Percentiles rank a stretch among this genome's conserved stretches.
Conservation (phyloP, 1,140 invertebrate genomes). For the Mactra quadrangularis region DNA sequence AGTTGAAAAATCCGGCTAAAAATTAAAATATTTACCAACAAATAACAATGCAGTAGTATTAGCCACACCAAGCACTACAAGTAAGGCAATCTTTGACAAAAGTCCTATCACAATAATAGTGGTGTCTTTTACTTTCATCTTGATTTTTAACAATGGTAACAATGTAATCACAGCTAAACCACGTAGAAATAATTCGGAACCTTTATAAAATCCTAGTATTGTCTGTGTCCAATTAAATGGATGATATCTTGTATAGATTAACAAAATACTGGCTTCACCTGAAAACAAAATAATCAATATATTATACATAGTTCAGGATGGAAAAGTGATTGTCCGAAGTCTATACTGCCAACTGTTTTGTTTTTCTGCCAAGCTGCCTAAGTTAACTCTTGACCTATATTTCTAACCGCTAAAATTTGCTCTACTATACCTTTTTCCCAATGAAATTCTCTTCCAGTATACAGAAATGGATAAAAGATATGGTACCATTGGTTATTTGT, state of each 20-base stretch:
- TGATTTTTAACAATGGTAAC: slow-evolving; percentile 76
- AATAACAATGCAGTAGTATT: slow-evolving; percentile 79
- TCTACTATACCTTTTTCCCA: too few relatives aligned
- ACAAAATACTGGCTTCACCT: slow-evolving; percentile 82
- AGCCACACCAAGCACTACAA: slow-evolving; percentile 81
- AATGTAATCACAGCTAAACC: slow-evolving; percentile 80
- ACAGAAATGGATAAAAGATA: too few relatives aligned
- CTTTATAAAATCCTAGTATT: slow-evolving; percentile 83
- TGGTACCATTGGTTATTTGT: too few relatives aligned
- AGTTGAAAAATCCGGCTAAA: too few relatives aligned
- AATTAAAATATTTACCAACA: too few relatives aligned
- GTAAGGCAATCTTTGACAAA: slow-evolving; percentile 79
- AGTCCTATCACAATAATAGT: slow-evolving; percentile 81
- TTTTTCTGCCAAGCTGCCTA: too few relatives aligned
- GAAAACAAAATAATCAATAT: slow-evolving; percentile 59
- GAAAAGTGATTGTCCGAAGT: too few relatives aligned
- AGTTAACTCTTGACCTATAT: too few relatives aligned
- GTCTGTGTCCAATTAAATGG: slow-evolving; percentile 82
- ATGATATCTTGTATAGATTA: slow-evolving; percentile 66
- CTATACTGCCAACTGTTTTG: too few relatives aligned
- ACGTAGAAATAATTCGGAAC: slow-evolving; percentile 81
- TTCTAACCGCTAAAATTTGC: too few relatives aligned
- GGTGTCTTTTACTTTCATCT: slow-evolving; percentile 75
- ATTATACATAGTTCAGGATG: too few relatives aligned
- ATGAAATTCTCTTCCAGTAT: too few relatives aligned